These are phyloP conservation scores for Melipona beecheii DNA, from an alignment of 2,888 invertebrate species.

Conservation along the genomic window DNA sequence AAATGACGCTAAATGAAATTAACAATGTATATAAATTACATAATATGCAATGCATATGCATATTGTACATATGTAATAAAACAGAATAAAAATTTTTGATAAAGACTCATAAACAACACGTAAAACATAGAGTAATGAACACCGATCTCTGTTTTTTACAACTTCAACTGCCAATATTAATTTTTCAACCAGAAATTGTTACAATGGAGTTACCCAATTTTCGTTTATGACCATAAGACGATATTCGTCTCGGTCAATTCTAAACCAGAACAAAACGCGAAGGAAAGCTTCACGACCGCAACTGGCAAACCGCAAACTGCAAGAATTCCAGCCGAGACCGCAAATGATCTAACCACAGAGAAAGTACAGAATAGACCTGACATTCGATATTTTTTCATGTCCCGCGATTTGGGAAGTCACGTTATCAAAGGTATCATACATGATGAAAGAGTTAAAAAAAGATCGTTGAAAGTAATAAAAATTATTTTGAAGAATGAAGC, in stretches of 20 bases:
- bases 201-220: background rate
- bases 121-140: background rate
- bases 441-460: too few species aligned
- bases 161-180: background rate
- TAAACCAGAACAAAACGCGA: conserved; percentile 7
- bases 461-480: too few species aligned
- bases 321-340: conserved; percentile 11
- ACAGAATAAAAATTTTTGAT: too few species aligned
- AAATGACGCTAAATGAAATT: background rate
- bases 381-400: too few species aligned
- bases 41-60: too few species aligned
- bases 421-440: too few species aligned
- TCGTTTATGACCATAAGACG: background rate
- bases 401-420: too few species aligned
- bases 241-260: background rate
- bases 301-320: conserved; percentile 18
- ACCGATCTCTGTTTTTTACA: background rate
- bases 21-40: background rate
- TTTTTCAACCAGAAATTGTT: background rate
- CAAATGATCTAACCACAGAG: conserved; percentile 17
- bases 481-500: too few species aligned
- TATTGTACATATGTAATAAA: too few species aligned
- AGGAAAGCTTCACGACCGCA: conserved; percentile 10
- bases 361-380: too few species aligned
- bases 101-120: too few species aligned